Percentiles rank a stretch among this genome's conserved stretches.
These are phyloP conservation scores for Chelonus formosanus DNA, from an alignment of 2,888 invertebrate genomes.

Conservation along the genomic window DNA sequence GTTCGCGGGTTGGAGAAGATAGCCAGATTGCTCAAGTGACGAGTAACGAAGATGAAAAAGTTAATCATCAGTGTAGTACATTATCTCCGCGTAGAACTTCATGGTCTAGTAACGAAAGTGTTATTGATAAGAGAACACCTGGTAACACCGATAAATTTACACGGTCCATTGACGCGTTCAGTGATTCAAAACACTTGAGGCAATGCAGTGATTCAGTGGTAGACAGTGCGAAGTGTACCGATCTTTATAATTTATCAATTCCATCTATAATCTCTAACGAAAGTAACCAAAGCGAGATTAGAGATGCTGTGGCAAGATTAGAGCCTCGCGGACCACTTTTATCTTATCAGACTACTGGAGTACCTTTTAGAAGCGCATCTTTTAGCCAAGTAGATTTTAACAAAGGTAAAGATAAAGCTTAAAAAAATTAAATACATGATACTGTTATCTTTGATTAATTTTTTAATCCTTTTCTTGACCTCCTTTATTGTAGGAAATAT, in stretches of 20 bases:
- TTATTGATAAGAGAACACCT: conserved; percentile 16
- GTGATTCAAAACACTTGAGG: conserved; percentile 48
- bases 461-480: too few species aligned
- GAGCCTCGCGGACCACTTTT: conserved; percentile 55
- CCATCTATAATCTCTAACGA: conserved; percentile 36
- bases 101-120: conserved; percentile 21
- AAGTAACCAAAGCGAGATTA: conserved; percentile 52
- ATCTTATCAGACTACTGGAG: conserved; percentile 50
- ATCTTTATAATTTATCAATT: conserved; percentile 43
- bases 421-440: too few species aligned
- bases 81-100: conserved; percentile 13
- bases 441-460: too few species aligned
- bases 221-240: conserved; percentile 42
- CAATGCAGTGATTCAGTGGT: conserved; percentile 60
- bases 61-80: conserved; percentile 31
- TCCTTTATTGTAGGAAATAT: conserved; percentile 38
- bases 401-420: conserved; percentile 49
- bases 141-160: conserved; percentile 25
- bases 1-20: conserved; percentile 60
- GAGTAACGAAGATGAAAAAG: conserved; percentile 32
- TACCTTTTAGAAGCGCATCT: conserved; percentile 83
- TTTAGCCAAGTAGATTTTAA: conserved; percentile 86
- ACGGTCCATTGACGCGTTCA: conserved; percentile 12
- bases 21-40: conserved; percentile 34
- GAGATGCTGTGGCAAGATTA: conserved; percentile 56